Evolutionary conservation across 2,888 invertebrate genomes (phyloP).

Genomic region (Microplitis deprimator): DNA sequence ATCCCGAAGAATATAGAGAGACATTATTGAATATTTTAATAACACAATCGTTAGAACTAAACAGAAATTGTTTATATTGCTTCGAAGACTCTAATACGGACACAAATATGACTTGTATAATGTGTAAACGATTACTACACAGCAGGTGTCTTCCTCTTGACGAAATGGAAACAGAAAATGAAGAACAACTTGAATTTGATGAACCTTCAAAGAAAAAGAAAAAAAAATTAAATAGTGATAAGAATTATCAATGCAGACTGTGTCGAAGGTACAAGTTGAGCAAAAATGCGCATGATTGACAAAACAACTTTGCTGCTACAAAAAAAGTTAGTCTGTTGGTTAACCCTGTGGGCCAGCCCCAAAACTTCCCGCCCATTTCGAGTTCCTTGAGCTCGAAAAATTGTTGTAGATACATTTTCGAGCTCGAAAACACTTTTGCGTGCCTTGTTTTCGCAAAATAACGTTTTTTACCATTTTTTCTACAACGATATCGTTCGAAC

Average conservation of each 20-base stretch:
- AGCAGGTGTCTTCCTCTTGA: neutral
- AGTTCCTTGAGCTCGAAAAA: too few species aligned
- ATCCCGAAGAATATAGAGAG: neutral
- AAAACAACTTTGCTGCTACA: too few species aligned
- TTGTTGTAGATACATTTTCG: too few species aligned
- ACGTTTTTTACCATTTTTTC: too few species aligned
- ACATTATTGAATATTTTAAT: neutral
- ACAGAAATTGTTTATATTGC: neutral
- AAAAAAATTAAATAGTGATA: neutral
- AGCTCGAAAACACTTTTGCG: too few species aligned
- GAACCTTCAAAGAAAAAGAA: neutral
- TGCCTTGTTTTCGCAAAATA: too few species aligned
- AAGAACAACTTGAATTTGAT: neutral
- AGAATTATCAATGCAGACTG: neutral
- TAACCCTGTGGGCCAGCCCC: too few species aligned
- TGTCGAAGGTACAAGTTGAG: neutral
- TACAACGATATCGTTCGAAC: too few species aligned
- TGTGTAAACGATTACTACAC: neutral
- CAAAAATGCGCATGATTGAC: too few species aligned
- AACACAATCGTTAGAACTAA: neutral
- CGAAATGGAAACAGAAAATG: neutral
- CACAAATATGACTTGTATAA: neutral
- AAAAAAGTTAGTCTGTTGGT: too few species aligned
- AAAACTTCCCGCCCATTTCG: too few species aligned
- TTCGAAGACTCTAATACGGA: neutral